Evolutionary conservation across 2,113 vertebrate species (phyloP), one percentile per base, ranked within the genome.

Genomic region (Esox niger): DNA sequence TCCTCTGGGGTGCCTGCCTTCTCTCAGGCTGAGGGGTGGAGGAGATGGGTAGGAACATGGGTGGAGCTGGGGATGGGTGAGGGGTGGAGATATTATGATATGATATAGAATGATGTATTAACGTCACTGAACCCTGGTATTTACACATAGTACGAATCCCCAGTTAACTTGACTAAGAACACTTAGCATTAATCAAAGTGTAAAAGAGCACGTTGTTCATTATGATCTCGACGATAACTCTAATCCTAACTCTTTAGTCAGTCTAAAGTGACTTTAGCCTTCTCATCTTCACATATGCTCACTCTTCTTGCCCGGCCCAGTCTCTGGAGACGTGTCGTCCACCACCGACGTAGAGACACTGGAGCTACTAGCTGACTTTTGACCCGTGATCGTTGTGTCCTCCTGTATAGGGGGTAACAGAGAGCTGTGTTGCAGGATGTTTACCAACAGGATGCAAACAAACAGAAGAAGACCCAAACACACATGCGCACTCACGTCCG

Each of bases 21-120:
- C 96, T 92, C 91, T 99, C 96, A 0, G 97, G 97, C 85, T 99
- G 97, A 0, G 97, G 97, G 0, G 97, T 99, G 31, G 96, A 98
- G 0, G 97, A 99, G 79, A 99, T 98, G 79, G 97, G 97, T 85
- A 99, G 85, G 89, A 98, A 98, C 87, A 93, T 93, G 2, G 96
- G 95, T 65, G 95, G 96, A 74, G 89, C 97, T 99, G 79, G 30
- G 25, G 73, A 69, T 69, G 52, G 61, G 25, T 29, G 66, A 20
- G 25, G 13, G 64, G 13, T 2, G 3, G 59, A 26, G 25, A 13
- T 33, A 29, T n/a, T n/a, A n/a, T n/a, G n/a, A n/a, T 2, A 57
- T 13, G 57, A 32, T 23, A 27, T 26, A 57, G 13, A 10, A 7
- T 15, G 2, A 25, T 26, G 2, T 2, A 20, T 4, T 30, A n/a